Percentiles rank a stretch among this genome's conserved stretches.
These are phyloP conservation scores for Machimus rusticus DNA, from an alignment of 2,888 invertebrate species.

Conservation along the genomic window DNA sequence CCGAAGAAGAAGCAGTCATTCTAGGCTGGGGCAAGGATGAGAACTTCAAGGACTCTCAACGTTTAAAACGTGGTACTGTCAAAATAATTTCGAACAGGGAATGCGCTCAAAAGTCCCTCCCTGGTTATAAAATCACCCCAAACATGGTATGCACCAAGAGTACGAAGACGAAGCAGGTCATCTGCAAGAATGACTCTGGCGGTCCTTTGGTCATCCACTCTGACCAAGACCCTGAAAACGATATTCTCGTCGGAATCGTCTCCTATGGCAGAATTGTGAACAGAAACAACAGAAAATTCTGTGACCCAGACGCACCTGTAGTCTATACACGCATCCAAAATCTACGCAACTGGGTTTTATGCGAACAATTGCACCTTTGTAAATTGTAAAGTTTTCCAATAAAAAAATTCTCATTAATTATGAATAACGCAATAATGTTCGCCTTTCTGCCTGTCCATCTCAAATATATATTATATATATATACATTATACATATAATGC, in stretches of 20 bases:
- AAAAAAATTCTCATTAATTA: not conserved
- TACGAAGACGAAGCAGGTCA: not conserved
- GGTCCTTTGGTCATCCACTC: slow-evolving; percentile 15
- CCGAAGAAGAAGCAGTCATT: not conserved
- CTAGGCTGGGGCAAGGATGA: slow-evolving; percentile 27
- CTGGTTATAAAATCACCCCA: not conserved
- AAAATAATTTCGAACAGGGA: not conserved
- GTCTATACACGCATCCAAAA: not conserved
- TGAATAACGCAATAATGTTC: too few relatives aligned
- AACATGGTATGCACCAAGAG: not conserved
- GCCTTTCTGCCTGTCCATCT: too few relatives aligned
- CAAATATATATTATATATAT: too few relatives aligned
- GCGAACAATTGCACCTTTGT: not conserved
- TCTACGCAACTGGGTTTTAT: not conserved
- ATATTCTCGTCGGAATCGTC: not conserved
- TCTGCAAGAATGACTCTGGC: slow-evolving; percentile 30
- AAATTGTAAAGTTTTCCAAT: not conserved
- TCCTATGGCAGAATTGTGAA: not conserved
- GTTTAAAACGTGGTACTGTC: not conserved
- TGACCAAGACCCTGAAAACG: not conserved
- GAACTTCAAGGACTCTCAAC: not conserved
- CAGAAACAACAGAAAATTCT: not conserved
- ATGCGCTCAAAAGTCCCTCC: not conserved
- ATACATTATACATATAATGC: too few relatives aligned
- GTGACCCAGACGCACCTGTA: not conserved